These are phyloP conservation scores for Mola mola DNA, from an alignment of 2,113 vertebrate species.

Conservation along the genomic window DNA sequence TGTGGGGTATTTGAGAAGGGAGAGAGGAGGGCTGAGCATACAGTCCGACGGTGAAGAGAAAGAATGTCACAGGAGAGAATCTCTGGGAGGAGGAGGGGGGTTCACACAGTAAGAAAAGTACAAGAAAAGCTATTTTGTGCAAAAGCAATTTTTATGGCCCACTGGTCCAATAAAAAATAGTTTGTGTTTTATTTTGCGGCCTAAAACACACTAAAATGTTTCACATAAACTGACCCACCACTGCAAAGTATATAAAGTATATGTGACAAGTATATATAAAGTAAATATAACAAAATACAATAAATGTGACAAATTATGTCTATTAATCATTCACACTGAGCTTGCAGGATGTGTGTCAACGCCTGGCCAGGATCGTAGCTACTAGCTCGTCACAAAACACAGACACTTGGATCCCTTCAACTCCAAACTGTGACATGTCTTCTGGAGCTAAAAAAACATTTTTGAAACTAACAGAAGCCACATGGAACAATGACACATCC, in stretches of 20 bases:
- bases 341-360: no score
- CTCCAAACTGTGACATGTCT: conserved; percentile 43
- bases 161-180: no score
- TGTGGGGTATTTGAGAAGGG: no score
- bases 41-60: conserved; percentile 40
- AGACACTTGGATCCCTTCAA: conserved; percentile 14
- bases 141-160: no score
- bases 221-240: not conserved
- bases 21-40: conserved; percentile 30
- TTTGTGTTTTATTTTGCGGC: no score
- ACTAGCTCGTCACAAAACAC: not conserved
- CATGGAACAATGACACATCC: conserved; percentile 54
- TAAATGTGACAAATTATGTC: no score
- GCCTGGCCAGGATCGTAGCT: no score
- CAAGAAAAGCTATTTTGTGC: not conserved
- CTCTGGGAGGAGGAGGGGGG: not conserved
- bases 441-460: conserved; percentile 31
- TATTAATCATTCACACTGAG: no score
- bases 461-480: conserved; percentile 47
- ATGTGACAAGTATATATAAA: no score
- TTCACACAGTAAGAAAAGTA: not conserved
- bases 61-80: conserved; percentile 36
- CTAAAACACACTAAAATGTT: not conserved
- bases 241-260: no score
- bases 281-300: no score